These are phyloP conservation scores for Chymomyza amoena DNA, from an alignment of 2,888 invertebrate species.

Conservation along the genomic window DNA sequence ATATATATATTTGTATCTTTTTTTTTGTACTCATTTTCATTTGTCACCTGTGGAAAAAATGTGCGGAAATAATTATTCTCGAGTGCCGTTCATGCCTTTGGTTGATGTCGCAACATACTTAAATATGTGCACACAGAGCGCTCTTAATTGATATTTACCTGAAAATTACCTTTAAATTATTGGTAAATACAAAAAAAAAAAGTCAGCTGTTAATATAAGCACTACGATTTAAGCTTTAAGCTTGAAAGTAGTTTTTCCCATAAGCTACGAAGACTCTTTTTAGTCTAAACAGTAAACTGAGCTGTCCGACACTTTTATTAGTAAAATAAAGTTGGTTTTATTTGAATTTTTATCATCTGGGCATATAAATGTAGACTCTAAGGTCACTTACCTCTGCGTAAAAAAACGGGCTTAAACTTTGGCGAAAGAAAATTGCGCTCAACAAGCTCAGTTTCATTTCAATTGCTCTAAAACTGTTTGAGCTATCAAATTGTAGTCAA, in stretches of 20 bases:
- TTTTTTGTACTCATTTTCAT: slow-evolving; percentile 8
- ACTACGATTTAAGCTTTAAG: slow-evolving; percentile 15
- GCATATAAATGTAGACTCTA: too few species aligned
- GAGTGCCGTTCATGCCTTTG: slow-evolving; percentile 20
- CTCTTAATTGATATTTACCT: not conserved
- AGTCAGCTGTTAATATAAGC: slow-evolving; percentile 31
- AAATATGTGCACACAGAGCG: not conserved
- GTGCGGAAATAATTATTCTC: slow-evolving; percentile 38
- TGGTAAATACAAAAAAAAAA: not conserved
- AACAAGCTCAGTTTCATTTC: not conserved
- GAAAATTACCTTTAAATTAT: not conserved
- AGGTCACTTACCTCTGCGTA: too few species aligned
- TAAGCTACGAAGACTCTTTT: too few species aligned
- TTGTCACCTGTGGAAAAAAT: slow-evolving; percentile 40
- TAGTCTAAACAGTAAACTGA: too few species aligned
- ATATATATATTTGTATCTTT: not conserved
- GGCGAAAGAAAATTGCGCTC: too few species aligned
- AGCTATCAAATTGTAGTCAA: not conserved
- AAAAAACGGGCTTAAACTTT: not conserved
- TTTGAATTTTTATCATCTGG: too few species aligned
- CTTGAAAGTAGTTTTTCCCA: slow-evolving; percentile 20
- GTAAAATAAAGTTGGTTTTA: too few species aligned
- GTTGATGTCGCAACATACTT: slow-evolving; percentile 9
- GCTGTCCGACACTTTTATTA: too few species aligned
- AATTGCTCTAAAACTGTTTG: slow-evolving; percentile 1